Evolutionary conservation across 2,113 vertebrate species (phyloP), one percentile per base, ranked within the genome.

Genomic region (Reinhardtius hippoglossoides): DNA sequence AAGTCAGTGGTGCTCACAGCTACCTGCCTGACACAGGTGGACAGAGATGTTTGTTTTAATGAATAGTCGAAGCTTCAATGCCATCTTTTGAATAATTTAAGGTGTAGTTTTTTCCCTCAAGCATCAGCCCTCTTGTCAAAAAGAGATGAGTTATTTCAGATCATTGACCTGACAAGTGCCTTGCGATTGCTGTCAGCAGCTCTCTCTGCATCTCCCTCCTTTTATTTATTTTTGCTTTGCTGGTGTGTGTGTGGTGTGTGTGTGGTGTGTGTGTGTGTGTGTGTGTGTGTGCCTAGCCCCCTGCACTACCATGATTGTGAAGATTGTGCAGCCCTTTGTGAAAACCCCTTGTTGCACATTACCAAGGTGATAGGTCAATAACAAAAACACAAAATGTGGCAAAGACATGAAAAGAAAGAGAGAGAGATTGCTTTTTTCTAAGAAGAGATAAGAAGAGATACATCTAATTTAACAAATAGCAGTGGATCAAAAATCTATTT

Each of bases 131-230:
- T 18, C 54, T 40, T 66, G 58, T 83, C 56, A 76, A 52, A 44
- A 52, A 9, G 24, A 83, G n/a, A 40, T 16, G 31, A 71, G 46
- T 20, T 37, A 67, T 76, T 84, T 80, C 31, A 60, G 65, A 76
- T 76, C 59, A 84, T 74, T 89, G 77, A 73, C 80, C 58, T 52
- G 52, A 3, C 37, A 81, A 76, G 75, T 83, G 79, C 81, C 80
- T 62, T 52, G 79, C 9, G 74, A 35, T 76, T 83, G 73, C 72
- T 89, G 81, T 73, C 9, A 9, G 56, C 64, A 58, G 48, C 48
- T 50, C 48, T 50, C 48, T 50, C 48, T 20, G 48, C 48, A 50
- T 50, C 48, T 20, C 5, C 48, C 18, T 20, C 5, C 48, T 50
- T 44, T 44, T 8, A 50, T 46, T 5, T 16, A 46, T 46, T 46